Evolutionary conservation across 2,797 vertebrate species (phyloP).

Genomic region (Acrossocheilus wenchowensis): DNA sequence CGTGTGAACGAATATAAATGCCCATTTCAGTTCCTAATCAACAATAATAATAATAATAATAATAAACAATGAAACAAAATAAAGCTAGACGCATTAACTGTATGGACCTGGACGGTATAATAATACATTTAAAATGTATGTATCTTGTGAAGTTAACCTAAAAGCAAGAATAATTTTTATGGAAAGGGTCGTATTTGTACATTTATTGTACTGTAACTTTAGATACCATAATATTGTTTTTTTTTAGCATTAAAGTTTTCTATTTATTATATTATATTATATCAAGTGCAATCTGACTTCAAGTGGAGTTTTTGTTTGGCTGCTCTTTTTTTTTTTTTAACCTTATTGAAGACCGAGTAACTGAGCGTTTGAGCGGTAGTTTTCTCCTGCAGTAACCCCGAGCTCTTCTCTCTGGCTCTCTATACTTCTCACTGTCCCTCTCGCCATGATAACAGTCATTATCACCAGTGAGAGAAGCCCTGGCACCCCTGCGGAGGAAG

Average conservation of each 20-base stretch:
- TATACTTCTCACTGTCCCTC: background rate
- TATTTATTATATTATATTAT: background rate
- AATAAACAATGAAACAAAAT: too few relatives aligned
- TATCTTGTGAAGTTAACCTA: background rate
- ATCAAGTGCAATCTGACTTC: background rate
- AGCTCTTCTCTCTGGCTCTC: slow-evolving; percentile 17
- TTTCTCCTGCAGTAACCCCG: slow-evolving; percentile 3
- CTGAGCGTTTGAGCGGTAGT: background rate
- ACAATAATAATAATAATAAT: too few relatives aligned
- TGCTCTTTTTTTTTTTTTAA: background rate
- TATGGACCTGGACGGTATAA: background rate
- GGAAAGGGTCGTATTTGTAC: background rate
- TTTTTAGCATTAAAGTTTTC: background rate
- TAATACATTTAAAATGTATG: background rate
- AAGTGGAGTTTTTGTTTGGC: background rate
- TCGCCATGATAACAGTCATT: slow-evolving; percentile 59
- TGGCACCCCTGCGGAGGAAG: slow-evolving; percentile 52
- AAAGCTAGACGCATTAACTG: background rate
- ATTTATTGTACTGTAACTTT: background rate
- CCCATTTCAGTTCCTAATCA: too few relatives aligned
- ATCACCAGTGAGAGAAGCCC: slow-evolving; percentile 48
- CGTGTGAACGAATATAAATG: background rate
- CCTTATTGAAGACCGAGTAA: background rate
- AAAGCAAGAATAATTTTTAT: background rate
- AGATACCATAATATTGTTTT: background rate